Evolutionary conservation across 2,888 invertebrate species (phyloP), one percentile per base, ranked within the genome.

Genomic region (Dyspetes luteomarginatus): DNA sequence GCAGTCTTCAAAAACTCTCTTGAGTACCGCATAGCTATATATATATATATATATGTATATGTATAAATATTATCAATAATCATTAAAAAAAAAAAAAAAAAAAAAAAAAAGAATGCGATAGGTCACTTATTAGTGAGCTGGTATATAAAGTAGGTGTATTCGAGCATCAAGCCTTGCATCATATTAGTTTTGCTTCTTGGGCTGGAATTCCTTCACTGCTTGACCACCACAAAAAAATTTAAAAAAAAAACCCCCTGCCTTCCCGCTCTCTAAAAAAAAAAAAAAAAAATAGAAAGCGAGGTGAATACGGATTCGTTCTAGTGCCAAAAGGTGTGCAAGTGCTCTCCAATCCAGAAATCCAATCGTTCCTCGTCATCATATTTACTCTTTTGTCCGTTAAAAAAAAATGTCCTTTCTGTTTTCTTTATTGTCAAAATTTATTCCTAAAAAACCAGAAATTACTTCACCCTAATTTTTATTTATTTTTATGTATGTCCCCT

Each of bases 121-220:
- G 90, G 91, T 90, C 90, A 90, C 90, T 91, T 88, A 89, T 91
- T 91, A 91, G 90, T 89, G 88, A 90, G 90, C 90, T 90, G 87
- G 89, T 88, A 85, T 87, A 82, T 82, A 86, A 87, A 87, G 91
- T 92, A 92, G 92, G 90, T 89, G 91, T 90, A 91, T 89, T 90
- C 91, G 88, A 92, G 92, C 91, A 91, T 92, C 88, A 90, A 91
- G 92, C 92, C 91, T 92, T 92, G 92, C 92, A 92, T 92, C 90
- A 89, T 92, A 91, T 91, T 92, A 91, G 92, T 91, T 92, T 92
- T 92, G 92, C 92, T 92, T 92, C 88, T 91, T 92, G 92, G 92
- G 91, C 91, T 92, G 92, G 91, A 90, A 91, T 89, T 91, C 91
- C 90, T 91, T 91, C 92, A 91, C 91, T 91, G 92, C 92, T 92